A percentile compares a stretch with the other conserved stretches of the same genome.
These are phyloP conservation scores for Holocentrus rufus DNA, from an alignment of 2,797 vertebrate species.

Conservation along the genomic window DNA sequence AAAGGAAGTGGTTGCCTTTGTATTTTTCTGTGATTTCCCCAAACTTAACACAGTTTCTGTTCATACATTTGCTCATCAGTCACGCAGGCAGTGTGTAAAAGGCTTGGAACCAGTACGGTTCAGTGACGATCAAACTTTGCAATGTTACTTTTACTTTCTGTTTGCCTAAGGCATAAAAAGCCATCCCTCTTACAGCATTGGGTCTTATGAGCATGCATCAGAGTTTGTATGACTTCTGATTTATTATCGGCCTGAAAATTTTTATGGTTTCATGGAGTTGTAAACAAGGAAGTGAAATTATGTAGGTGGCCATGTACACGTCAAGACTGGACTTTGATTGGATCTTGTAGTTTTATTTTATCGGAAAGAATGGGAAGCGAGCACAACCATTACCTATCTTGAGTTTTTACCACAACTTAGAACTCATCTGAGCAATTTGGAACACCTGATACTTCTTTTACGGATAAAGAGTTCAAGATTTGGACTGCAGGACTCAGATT, in stretches of 20 bases:
- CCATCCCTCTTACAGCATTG: neutral
- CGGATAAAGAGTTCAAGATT: neutral
- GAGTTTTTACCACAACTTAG: neutral
- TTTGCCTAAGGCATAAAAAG: neutral
- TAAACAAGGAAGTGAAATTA: conserved; percentile 53
- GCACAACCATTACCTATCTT: neutral
- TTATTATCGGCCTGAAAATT: neutral
- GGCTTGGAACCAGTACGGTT: neutral
- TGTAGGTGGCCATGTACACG: conserved; percentile 10
- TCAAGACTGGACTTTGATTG: conserved; percentile 51
- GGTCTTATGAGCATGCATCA: neutral
- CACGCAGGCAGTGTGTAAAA: neutral
- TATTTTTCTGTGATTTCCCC: too few species aligned
- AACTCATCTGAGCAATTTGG: neutral
- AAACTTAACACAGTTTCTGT: neutral
- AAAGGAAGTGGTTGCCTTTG: neutral
- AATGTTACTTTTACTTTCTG: neutral
- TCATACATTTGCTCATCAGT: neutral
- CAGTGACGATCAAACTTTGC: neutral
- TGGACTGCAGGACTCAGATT: neutral
- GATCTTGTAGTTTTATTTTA: conserved; percentile 56
- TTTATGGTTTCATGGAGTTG: conserved; percentile 20
- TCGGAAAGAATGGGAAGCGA: neutral
- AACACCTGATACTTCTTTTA: neutral
- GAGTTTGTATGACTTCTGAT: neutral